A percentile compares a stretch with the other conserved stretches of the same genome.
phyloP scores from a whole-genome alignment of 2,888 invertebrate species.

The Muschampia staudingeri region DNA sequence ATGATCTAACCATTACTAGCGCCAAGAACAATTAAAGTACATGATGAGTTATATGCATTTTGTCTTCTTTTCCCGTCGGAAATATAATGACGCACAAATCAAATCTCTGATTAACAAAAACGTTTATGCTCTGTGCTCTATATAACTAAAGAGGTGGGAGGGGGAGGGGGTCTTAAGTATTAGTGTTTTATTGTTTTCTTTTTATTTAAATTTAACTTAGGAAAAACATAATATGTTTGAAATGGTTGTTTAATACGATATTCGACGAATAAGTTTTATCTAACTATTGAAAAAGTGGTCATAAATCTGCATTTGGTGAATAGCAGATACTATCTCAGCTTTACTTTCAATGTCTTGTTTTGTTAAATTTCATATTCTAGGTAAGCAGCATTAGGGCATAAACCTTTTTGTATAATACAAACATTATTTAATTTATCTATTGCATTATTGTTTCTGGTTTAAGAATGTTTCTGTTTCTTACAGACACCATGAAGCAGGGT shows the following conservation, averaged over 20 bases:
- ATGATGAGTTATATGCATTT: not conserved
- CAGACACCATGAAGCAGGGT: not conserved
- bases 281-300: too few species aligned
- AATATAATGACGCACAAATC: not conserved
- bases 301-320: not conserved
- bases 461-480: not conserved
- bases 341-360: too few species aligned
- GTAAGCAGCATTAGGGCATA: not conserved
- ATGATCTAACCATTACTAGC: too few species aligned
- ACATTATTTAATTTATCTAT: not conserved
- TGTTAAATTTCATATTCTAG: too few species aligned
- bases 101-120: not conserved
- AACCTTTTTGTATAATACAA: not conserved
- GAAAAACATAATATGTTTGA: too few species aligned
- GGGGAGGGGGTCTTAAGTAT: too few species aligned
- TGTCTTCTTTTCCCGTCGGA: slow-evolving; percentile 16
- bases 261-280: too few species aligned
- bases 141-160: too few species aligned
- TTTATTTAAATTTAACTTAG: too few species aligned
- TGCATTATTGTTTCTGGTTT: not conserved
- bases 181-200: too few species aligned
- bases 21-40: not conserved
- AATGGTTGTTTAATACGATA: too few species aligned
- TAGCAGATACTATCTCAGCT: too few species aligned
- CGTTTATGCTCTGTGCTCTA: not conserved